Base-by-base conservation (phyloP, 2,797 vertebrate species). In the Chromis chromis region DNA sequence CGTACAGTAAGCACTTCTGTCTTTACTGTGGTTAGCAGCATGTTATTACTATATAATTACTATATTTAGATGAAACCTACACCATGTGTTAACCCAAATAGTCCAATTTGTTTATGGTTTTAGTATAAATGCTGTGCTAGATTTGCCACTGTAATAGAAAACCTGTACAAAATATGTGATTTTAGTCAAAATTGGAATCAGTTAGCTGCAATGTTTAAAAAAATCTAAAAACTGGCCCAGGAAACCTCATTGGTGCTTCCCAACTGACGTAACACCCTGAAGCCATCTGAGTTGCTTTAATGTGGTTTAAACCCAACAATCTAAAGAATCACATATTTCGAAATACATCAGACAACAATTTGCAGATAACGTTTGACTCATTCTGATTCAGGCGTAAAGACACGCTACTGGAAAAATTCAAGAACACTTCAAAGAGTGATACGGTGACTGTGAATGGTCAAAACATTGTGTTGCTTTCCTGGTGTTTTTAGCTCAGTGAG, bases 401-500 rank as follows among this genome's bases (percentile, higher is more conserved):
- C 42, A 44, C 0, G 1, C 40, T 33, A 9, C 40, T 44, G 14
- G 22, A 28, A 42, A 63, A 59, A 33, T 21, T 4, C 24, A 8
- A 64, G n/a, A 57, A 46, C 24, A 59, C 42, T 14, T 46, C 1
- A 66, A 68, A 55, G 14, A 27, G 16, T 7, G 13, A 33, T 28
- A 0, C 22, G 13, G 19, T 63, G 67, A 28, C 40, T 63, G 1
- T 58, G 48, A 64, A 17, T 53, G 53, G 63, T 90, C 36, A 74
- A 86, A 75, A 25, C 31, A 3, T 36, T 84, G 14, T 84, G 22
- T 91, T 82, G 79, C 70, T 75, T 56, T 65, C 74, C 72, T 87
- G 85, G 72, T 87, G 70, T 80, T 88, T 93, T 50, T 92, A 99
- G 97, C 88, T 99, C 98, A 77, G 98, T 99, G 84, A 96, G 98